Evolutionary conservation across 2,113 vertebrate species (phyloP).

Genomic region (Cephalopterus ornatus): DNA sequence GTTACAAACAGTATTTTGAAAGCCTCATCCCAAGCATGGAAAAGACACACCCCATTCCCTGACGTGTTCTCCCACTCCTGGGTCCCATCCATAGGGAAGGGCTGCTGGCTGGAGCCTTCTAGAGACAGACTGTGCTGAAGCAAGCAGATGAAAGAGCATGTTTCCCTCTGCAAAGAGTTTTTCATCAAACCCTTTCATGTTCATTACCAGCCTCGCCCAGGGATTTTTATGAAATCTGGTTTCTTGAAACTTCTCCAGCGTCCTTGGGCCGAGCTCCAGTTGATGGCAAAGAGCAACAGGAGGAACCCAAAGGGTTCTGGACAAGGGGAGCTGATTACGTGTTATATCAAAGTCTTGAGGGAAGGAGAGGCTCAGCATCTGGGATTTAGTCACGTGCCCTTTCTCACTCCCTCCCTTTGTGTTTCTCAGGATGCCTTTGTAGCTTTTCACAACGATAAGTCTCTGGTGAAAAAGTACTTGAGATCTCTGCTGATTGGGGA

Average conservation of each 20-base stretch:
- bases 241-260: constrained; percentile 24
- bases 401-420: not conserved
- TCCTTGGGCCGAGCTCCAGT: not conserved
- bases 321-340: not conserved
- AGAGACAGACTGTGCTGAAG: constrained; percentile 17
- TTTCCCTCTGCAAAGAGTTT: not conserved
- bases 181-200: not conserved
- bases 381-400: rapidly evolving
- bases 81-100: not conserved
- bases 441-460: constrained; percentile 75
- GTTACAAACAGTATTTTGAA: not conserved
- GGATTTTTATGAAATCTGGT: not conserved
- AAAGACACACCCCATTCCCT: not conserved
- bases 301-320: not conserved
- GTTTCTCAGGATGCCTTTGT: constrained; percentile 74
- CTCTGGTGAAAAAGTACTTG: constrained; percentile 75
- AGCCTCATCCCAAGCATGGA: not conserved
- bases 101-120: constrained; percentile 42
- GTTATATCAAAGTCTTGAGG: not conserved
- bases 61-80: not conserved
- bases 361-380: not conserved
- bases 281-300: not conserved
- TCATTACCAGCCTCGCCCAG: constrained; percentile 18
- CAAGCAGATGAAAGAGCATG: not conserved
- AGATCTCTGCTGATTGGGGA: constrained; percentile 77